Evolutionary conservation across 2,113 vertebrate genomes (phyloP), one percentile per base, ranked within the genome.

Genomic region (Coptodon rendalli): DNA sequence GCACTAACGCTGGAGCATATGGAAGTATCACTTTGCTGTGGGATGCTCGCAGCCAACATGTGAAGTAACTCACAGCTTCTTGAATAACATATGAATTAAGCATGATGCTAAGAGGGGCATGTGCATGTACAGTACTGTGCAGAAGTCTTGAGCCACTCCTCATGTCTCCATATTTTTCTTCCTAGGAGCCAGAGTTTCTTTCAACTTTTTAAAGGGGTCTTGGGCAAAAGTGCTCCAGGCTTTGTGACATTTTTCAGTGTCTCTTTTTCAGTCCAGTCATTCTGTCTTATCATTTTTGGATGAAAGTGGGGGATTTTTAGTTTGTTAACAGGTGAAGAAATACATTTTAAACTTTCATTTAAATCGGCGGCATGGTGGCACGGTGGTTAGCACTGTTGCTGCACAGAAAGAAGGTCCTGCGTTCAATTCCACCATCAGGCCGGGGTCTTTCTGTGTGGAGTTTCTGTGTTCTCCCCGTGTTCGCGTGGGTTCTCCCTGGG

Each of bases 61-160:
- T 87, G 80, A 93, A 93, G 91, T 88, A 85, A 89, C 91, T 91
- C 79, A 34, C 85, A 34, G 71, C 71, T 79, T 71, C 40, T 40
- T 63, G 63, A 91, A 92, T 85, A 81, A 66, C 40, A 13, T 73
- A 94, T 95, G 92, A 95, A 95, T 95, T 89, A 95, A 91, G 87
- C 27, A 94, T 94, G 95, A 88, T 31, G 76, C n/a, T 40, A 27
- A 71, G 80, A 81, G 22, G 71, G 71, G 54, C 36, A 54, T 9
- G 50, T 50, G 38, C 68, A 52, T 63, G 43, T 76, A 19, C 71
- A 19, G 71, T 48, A 29, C 68, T 48, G 4, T 10, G 4, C 68
- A 76, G 24, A 29, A 50, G 43, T 76, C 43, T 76, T 76, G 43
- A 48, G 14, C 71, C 71, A 19, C 22, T 29, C 68, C 6, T 48